A percentile compares a stretch with the other conserved stretches of the same genome.
Conservation (phyloP, 2,113 vertebrate genomes). For the Scopus umbretta region DNA sequence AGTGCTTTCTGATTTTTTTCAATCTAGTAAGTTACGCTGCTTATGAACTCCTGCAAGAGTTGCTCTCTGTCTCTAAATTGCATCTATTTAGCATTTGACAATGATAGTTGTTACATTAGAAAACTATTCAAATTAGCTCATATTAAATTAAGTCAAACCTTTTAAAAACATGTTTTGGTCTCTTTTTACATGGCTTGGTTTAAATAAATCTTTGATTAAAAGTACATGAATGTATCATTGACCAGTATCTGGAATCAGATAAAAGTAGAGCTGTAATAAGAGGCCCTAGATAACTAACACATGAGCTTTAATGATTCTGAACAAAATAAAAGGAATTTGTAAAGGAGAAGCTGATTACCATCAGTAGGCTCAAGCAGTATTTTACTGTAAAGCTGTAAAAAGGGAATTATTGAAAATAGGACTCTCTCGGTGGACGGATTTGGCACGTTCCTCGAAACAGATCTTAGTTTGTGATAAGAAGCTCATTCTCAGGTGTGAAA, state of each 20-base stretch:
- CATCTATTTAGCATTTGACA: conserved; percentile 31
- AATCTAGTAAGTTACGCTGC: not conserved
- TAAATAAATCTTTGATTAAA: conserved; percentile 73
- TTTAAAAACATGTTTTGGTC: conserved; percentile 62
- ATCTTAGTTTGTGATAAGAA: conserved; percentile 77
- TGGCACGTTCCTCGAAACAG: conserved; percentile 79
- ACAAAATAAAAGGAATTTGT: conserved; percentile 88
- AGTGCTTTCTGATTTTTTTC: not conserved
- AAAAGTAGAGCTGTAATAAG: conserved; percentile 86
- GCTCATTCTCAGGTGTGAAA: conserved; percentile 79
- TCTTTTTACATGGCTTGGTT: conserved; percentile 48
- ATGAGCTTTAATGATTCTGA: conserved; percentile 83
- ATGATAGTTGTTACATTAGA: conserved; percentile 4
- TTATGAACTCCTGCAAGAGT: not conserved
- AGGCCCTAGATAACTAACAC: conserved; percentile 84
- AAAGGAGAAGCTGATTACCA: conserved; percentile 84
- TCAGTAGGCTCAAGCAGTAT: conserved; percentile 81
- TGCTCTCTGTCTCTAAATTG: not conserved
- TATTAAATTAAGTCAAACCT: conserved; percentile 59
- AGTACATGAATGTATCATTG: conserved; percentile 83
- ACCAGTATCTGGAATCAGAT: conserved; percentile 83
- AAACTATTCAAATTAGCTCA: conserved; percentile 53
- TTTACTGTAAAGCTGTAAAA: conserved; percentile 82
- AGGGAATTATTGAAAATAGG: conserved; percentile 76
- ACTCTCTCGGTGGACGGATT: conserved; percentile 74